Evolutionary conservation across 1,140 invertebrate genomes (phyloP), one percentile per base, ranked within the genome.

Genomic region (Artemia franciscana): DNA sequence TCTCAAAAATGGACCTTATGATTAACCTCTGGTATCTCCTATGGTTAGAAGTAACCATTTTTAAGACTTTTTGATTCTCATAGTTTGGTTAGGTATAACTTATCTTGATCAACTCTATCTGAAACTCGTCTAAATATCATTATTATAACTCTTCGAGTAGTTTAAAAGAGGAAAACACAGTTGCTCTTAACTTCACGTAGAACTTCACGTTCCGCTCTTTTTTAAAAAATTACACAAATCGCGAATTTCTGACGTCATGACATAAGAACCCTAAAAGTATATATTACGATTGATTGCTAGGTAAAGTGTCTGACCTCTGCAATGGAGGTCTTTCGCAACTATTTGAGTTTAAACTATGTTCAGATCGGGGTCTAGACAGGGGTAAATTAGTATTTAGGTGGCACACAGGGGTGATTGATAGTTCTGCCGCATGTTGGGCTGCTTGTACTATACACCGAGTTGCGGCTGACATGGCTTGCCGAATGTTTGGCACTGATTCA

Each of bases 401-500:
- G n/a, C 30, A 59, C 9, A 58, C 63, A 23, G 60, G 28, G 15
- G 58, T 60, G 15, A 61, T 57, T 24, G 62, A 58, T 7, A 60
- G 59, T n/a, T 60, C 12, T 57, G 28, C 12, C 9, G 51, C 24
- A 39, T 25, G 25, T 56, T 65, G 21, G 25, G 28, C 26, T 60
- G 30, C 23, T 60, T 60, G 18, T 51, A 25, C 18, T 30, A 57
- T n/a, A 57, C 62, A 26, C 58, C 56, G 23, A 57, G 60, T 5
- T 59, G 59, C 3, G 56, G 23, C n/a, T 21, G 60, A 57, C n/a
- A n/a, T 59, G 12, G 57, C 58, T 23, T 61, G 24, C 39, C 51
- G 51, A 25, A n/a, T 56, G 15, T 64, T 59, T 21, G 60, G 62
- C 4, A 64, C 63, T 12, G 62, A 67, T 30, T 66, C 66, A n/a